Base-by-base conservation (phyloP, 2,113 vertebrate genomes). In the Ceyx melanurus region DNA sequence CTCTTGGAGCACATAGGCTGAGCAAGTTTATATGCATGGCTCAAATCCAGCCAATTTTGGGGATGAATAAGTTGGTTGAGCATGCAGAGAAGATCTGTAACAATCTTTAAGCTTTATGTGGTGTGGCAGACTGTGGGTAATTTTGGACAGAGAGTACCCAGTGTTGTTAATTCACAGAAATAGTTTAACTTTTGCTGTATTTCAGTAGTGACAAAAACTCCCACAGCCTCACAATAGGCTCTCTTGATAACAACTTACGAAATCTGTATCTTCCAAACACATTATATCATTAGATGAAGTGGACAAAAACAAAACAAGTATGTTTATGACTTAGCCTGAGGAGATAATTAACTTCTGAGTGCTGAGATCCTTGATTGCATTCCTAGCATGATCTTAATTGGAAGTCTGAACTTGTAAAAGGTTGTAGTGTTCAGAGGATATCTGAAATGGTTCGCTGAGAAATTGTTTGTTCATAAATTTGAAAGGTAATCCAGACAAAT, bases 311-410 rank as follows among this genome's bases (percentile, higher is more conserved):
- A 95, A 97, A 97, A 94, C 93, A 97, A 86, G 29, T 83, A 92
- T 96, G 96, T 97, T 96, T 97, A 97, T 95, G 95, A 91, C 96
- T 89, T 97, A 96, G 97, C 97, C 97, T 76, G 94, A 97, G 97
- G 97, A 97, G 95, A 97, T 97, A 98, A 98, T 98, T 98, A 98
- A 97, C 97, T 98, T 97, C 82, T 97, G 96, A 97, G 94, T 95
- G 90, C 90, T 94, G 97, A 97, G 97, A 96, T 95, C 94, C 95
- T 96, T 97, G 97, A 98, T 98, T 98, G 97, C 94, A 97, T 98
- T 97, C 97, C 94, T 98, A 97, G 96, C 97, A 97, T 97, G 98
- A 96, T 96, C 95, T 89, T 97, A 97, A 97, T 97, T 97, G 96
- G 96, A 97, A 97, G 95, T 88, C 94, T 96, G 95, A 93, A 96